Base-by-base conservation (phyloP, 1,140 invertebrate genomes). In the Drosophila novamexicana region DNA sequence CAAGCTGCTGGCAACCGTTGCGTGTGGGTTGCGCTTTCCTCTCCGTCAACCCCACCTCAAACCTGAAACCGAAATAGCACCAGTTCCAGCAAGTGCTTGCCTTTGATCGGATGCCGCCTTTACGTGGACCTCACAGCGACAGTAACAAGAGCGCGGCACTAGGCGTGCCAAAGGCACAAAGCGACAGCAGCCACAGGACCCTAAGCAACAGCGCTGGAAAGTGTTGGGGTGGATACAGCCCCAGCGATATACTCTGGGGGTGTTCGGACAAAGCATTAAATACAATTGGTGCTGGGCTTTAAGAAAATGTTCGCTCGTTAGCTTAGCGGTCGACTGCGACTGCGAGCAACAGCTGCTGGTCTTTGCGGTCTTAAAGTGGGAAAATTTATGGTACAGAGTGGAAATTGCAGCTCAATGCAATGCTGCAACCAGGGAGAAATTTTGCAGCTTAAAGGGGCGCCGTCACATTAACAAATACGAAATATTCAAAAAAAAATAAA, bases 81-180 rank as follows among this genome's bases (percentile, higher is more conserved):
- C 22, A 12, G 47, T 37, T 61, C 37, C 47, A 52, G 69, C 37
- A 79, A 54, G 52, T 53, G 50, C 53, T 72, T 88, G 76, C 69
- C 83, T 86, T 86, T 88, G 83, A 88, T 88, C 72, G 80, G 76
- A 18, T 56, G 63, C 42, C 73, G 59, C 77, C 83, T 83, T 86
- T 83, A 79, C 50, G 82, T 52, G 56, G 59, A 66, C 36, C 71
- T 44, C 49, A 42, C 29, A 53, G 63, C 72, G 77, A 73, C 79
- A 70, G 77, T 69, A 86, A 86, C 81, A 81, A 82, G 73, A 57
- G 66, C 37, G 22, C 47, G 65, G 65, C 59, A 69, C 53, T 52
- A 54, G 64, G 76, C 67, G 73, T 49, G 70, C 69, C 66, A 85
- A 75, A 69, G 78, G 82, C 78, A 74, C 71, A 86, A 69, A 57